A percentile compares a stretch with the other conserved stretches of the same genome.
phyloP scores from a whole-genome alignment of 1,140 invertebrate species.

The Brachionus rotundiformis region DNA sequence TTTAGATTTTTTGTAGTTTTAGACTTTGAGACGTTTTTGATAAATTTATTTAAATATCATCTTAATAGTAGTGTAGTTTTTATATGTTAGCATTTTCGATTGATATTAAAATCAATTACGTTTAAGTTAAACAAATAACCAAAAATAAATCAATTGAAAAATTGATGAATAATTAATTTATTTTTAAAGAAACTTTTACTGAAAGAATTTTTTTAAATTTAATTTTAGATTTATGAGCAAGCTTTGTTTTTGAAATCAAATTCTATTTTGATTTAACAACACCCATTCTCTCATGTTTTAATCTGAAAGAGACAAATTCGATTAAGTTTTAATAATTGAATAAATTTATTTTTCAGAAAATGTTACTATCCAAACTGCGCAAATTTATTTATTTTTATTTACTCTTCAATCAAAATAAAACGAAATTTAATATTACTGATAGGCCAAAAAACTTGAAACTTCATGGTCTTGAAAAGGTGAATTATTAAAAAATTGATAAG shows the following conservation, averaged over 20 bases:
- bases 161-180: too few relatives aligned
- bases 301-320: not conserved
- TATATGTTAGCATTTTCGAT: too few relatives aligned
- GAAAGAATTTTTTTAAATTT: too few relatives aligned
- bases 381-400: not conserved
- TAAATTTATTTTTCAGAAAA: not conserved
- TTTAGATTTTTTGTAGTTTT: too few relatives aligned
- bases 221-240: too few relatives aligned
- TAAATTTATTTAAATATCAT: too few relatives aligned
- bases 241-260: not conserved
- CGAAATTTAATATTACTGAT: not conserved
- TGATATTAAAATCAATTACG: too few relatives aligned
- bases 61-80: too few relatives aligned
- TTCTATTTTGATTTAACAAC: not conserved
- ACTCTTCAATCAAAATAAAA: not conserved
- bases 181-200: too few relatives aligned
- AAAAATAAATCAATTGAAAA: too few relatives aligned
- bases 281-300: not conserved
- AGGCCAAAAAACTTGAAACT: not conserved
- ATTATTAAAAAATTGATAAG: not conserved
- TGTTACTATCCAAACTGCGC: not conserved
- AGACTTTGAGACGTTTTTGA: too few relatives aligned
- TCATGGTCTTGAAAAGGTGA: not conserved
- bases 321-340: not conserved
- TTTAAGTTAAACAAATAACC: too few relatives aligned